Percentiles rank a stretch among this genome's conserved stretches.
These are phyloP conservation scores for Drosophila rufa DNA, from an alignment of 1,140 invertebrate species.

Conservation along the genomic window DNA sequence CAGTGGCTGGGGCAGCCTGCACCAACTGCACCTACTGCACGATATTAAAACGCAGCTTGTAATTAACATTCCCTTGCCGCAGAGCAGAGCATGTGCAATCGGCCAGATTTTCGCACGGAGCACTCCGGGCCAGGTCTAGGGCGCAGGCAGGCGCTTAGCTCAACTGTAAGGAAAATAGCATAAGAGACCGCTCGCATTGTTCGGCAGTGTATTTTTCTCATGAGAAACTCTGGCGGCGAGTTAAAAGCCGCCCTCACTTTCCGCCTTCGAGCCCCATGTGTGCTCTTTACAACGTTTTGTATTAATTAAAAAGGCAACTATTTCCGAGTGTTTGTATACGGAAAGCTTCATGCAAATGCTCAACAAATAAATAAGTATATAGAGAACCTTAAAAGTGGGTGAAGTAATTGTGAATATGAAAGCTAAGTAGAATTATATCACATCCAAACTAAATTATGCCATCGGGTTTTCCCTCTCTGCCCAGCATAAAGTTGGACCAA, in stretches of 20 bases:
- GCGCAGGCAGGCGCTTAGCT: slow-evolving; percentile 9
- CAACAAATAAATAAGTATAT: too few relatives aligned
- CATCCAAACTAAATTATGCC: neutral
- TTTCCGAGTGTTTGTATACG: neutral
- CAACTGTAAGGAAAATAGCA: neutral
- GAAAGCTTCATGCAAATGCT: neutral
- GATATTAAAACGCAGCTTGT: slow-evolving; percentile 48
- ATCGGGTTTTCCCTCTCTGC: neutral
- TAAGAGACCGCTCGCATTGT: slow-evolving; percentile 20
- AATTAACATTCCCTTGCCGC: slow-evolving; percentile 53
- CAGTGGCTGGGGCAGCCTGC: neutral
- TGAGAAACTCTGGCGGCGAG: slow-evolving; percentile 1
- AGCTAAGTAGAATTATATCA: neutral
- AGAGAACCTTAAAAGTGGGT: neutral
- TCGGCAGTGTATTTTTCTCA: slow-evolving; percentile 18
- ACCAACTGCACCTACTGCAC: slow-evolving; percentile 31
- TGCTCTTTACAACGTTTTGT: neutral
- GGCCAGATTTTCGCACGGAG: slow-evolving; percentile 36
- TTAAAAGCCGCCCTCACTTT: slow-evolving; percentile 2
- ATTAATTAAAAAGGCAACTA: neutral
- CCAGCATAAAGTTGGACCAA: neutral
- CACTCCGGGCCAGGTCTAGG: slow-evolving; percentile 20
- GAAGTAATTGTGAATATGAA: neutral
- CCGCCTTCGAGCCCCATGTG: neutral
- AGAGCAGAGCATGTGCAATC: slow-evolving; percentile 16